Evolutionary conservation across 2,113 vertebrate species (phyloP).

Genomic region (Conger conger): DNA sequence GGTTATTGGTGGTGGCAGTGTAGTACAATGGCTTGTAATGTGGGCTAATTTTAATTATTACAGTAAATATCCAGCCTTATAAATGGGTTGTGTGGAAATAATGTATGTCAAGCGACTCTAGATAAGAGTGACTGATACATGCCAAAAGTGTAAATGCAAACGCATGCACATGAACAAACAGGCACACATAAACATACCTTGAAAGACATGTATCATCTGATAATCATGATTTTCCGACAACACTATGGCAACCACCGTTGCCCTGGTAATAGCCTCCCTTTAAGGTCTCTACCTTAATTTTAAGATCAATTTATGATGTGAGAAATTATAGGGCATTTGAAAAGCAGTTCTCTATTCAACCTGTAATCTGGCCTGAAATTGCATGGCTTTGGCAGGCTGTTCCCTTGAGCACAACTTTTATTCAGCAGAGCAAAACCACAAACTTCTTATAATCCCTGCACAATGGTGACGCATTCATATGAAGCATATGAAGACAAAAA

Average conservation of each 20-base stretch:
- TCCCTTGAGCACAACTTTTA: neutral
- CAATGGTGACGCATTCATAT: neutral
- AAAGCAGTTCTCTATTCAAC: neutral
- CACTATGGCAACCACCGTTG: constrained; percentile 16
- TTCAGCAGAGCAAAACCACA: neutral
- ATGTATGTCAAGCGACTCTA: too few species aligned
- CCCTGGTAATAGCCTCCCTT: constrained; percentile 17
- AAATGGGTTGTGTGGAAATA: too few species aligned
- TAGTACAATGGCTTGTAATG: too few species aligned
- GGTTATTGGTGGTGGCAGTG: too few species aligned
- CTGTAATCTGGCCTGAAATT: neutral
- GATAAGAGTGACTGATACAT: too few species aligned
- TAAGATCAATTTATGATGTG: neutral
- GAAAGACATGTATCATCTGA: neutral
- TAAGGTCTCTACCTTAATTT: neutral
- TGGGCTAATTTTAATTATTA: too few species aligned
- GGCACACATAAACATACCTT: neutral
- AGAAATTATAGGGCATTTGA: constrained; percentile 4
- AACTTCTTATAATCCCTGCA: neutral
- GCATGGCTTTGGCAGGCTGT: neutral
- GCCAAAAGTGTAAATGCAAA: neutral
- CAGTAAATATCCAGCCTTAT: too few species aligned
- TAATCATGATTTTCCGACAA: constrained; percentile 22
- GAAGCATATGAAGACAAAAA: neutral
- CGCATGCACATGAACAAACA: neutral